Evolutionary conservation across 2,113 vertebrate genomes (phyloP), one percentile per base, ranked within the genome.

Genomic region (Mustela nigripes): DNA sequence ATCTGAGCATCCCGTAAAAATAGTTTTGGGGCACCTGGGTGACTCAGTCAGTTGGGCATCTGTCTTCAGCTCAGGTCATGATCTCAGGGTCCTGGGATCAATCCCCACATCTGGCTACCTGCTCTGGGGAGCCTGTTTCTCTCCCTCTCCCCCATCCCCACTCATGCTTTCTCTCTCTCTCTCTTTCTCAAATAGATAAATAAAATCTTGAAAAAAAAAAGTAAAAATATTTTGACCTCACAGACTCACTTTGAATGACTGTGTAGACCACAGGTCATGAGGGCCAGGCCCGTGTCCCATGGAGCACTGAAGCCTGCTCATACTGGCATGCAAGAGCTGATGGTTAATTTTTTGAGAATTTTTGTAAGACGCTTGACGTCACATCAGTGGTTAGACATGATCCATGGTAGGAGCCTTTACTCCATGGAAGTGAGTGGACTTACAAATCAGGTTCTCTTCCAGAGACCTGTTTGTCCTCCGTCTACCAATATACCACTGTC

Each of bases 351-450:
- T 48, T 24, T 42, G 60, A 50, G 21, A 69, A 78, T 60, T 76
- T 86, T 79, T 73, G 14, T 67, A 50, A 71, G 62, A 33, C 1
- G 1, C 53, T 14, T 91, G 62, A 67, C 0, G 4, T 84, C 48
- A 93, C 56, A n/a, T 16, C 42, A 36, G 36, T 67, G 21, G 0
- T 79, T 78, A 91, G 39, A 11, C 78, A 67, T 65, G 58, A 86
- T 56, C 73, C 48, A 83, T 1, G 3, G 36, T 67, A 42, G 63
- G 14, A 67, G 19, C 16, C 21, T 65, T 60, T 60, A 69, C 58
- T 33, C 33, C 56, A 82, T 6, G 48, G 91, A 71, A 88, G 60
- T 91, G 73, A 73, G 2, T 87, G 90, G 86, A 69, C 10, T 82
- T 69, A 74, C 19, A 67, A 65, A 91, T 45, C 19, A 0, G 0